A percentile compares a stretch with the other conserved stretches of the same genome.
These are phyloP conservation scores for Odocoileus virginianus DNA, from an alignment of 2,113 vertebrate species.

Conservation along the genomic window DNA sequence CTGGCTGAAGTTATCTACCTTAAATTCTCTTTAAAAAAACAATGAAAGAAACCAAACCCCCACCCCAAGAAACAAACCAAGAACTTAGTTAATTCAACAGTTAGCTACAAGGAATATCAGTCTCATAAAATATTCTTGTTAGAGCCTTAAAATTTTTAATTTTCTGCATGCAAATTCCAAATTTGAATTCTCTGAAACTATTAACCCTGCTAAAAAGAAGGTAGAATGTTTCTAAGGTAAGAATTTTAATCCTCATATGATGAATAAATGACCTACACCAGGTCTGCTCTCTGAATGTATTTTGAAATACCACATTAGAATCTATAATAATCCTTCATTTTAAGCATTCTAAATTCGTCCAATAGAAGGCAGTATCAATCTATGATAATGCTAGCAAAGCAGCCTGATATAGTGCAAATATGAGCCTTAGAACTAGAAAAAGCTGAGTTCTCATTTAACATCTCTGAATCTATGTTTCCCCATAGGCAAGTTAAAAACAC, in stretches of 20 bases:
- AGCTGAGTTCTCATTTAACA: neutral
- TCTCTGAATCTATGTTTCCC: neutral
- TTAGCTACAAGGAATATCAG: neutral
- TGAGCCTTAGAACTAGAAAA: neutral
- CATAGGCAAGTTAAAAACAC: neutral
- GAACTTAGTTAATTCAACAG: constrained; percentile 21
- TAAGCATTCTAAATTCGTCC: neutral
- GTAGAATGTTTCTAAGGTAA: neutral
- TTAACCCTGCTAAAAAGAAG: neutral
- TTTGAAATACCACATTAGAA: neutral
- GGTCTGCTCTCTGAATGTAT: neutral
- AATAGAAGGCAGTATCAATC: neutral
- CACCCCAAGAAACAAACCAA: neutral
- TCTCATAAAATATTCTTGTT: neutral
- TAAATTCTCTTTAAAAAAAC: neutral
- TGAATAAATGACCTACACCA: neutral
- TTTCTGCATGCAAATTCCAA: neutral
- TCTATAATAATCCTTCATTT: neutral
- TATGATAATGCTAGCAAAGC: neutral
- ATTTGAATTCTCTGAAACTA: neutral
- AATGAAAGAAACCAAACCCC: neutral
- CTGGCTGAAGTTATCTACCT: neutral
- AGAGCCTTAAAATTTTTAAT: neutral
- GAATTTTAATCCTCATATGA: neutral
- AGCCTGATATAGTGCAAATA: neutral